Evolutionary conservation across 2,797 vertebrate genomes (phyloP).

Genomic region (Pachyuromys duprasi): DNA sequence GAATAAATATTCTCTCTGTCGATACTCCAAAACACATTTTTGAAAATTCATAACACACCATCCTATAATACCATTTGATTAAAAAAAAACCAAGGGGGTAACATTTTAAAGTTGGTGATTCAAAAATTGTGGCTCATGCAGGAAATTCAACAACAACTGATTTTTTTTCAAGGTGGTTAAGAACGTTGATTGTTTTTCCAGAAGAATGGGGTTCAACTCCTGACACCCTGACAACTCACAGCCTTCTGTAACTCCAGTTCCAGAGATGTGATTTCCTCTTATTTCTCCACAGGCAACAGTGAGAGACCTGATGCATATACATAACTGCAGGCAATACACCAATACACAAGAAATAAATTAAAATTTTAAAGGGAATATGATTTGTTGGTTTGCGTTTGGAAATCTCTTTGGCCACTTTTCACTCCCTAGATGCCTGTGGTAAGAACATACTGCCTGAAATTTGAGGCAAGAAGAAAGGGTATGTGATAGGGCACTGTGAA

Average conservation of each 20-base stretch:
- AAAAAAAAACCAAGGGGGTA: slow-evolving; percentile 22
- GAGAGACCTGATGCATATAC: not conserved
- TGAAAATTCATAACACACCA: slow-evolving; percentile 18
- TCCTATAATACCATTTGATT: not conserved
- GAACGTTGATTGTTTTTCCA: not conserved
- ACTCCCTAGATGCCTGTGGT: not conserved
- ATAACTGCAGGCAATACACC: not conserved
- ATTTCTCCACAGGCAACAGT: not conserved
- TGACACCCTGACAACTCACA: not conserved
- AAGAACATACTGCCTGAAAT: not conserved
- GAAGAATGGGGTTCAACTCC: not conserved
- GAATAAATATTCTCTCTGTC: not conserved
- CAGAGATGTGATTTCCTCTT: not conserved
- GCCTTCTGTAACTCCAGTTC: not conserved
- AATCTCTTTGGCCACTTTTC: not conserved
- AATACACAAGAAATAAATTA: not conserved
- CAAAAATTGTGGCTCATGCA: slow-evolving; percentile 14
- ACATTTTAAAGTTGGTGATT: slow-evolving; percentile 9
- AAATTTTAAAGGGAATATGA: not conserved
- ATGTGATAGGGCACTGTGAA: not conserved
- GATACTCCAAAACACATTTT: slow-evolving; percentile 23
- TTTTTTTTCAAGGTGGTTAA: not conserved
- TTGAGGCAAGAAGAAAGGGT: not conserved
- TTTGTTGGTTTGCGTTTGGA: not conserved
- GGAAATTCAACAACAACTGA: not conserved